Percentiles rank a stretch among this genome's conserved stretches.
Evolutionary conservation across 1,140 invertebrate genomes (phyloP).

Genomic region (Lycorma delicatula): DNA sequence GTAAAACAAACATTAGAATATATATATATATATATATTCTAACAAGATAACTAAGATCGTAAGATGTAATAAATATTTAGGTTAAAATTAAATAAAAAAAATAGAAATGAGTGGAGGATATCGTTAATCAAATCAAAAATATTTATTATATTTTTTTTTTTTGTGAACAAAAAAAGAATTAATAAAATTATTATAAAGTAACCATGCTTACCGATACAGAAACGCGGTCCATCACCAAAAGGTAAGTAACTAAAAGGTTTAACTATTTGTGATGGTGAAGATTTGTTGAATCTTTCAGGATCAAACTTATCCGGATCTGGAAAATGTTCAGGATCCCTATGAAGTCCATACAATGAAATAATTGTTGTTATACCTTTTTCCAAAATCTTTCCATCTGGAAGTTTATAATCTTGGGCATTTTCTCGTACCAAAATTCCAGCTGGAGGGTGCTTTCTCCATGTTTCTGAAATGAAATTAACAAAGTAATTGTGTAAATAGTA

Average conservation of each 20-base stretch:
- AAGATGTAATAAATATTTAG: too few relatives aligned
- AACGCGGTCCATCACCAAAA: slow-evolving; percentile 47
- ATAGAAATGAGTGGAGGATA: too few relatives aligned
- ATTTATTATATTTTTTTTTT: too few relatives aligned
- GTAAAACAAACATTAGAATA: too few relatives aligned
- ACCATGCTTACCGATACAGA: slow-evolving; percentile 48
- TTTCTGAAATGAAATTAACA: slow-evolving; percentile 38
- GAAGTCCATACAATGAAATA: slow-evolving; percentile 40
- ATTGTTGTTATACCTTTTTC: background rate
- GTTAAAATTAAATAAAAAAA: too few relatives aligned
- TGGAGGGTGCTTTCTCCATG: slow-evolving; percentile 41
- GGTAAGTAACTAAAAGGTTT: slow-evolving; percentile 41
- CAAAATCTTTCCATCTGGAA: background rate
- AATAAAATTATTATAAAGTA: too few relatives aligned
- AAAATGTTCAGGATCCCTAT: slow-evolving; percentile 45
- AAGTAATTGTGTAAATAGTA: too few relatives aligned
- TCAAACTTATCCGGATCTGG: slow-evolving; percentile 48
- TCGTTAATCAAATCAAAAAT: too few relatives aligned
- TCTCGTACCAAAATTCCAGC: slow-evolving; percentile 35
- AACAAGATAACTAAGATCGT: too few relatives aligned
- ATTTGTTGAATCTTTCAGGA: slow-evolving; percentile 47
- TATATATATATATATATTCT: too few relatives aligned
- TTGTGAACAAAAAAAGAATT: too few relatives aligned
- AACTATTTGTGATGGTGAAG: slow-evolving; percentile 29
- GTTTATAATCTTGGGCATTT: slow-evolving; percentile 39